phyloP scores from a whole-genome alignment of 1,140 invertebrate species.

The Zophobas morio region DNA sequence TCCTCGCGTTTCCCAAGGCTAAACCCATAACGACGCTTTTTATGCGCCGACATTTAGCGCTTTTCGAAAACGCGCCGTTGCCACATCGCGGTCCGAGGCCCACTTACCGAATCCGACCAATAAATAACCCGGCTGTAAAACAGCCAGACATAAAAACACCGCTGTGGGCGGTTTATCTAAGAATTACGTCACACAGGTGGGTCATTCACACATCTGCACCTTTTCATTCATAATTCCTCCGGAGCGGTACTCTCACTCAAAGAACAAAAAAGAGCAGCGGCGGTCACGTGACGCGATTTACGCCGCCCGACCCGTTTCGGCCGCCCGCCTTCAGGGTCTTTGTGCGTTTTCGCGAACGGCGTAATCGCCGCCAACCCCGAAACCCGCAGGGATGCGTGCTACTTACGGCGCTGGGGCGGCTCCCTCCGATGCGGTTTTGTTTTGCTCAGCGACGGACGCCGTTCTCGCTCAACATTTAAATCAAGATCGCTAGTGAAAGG shows the following conservation, averaged over 20 bases:
- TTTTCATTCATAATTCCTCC: conserved; percentile 31
- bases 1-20: conserved; percentile 12
- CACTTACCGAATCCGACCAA: conserved; percentile 18
- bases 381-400: background rate
- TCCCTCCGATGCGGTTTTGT: no score
- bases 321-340: background rate
- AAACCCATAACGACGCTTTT: background rate
- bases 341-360: conserved; percentile 4
- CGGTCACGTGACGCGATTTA: conserved; percentile 28
- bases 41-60: background rate
- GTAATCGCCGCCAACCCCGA: background rate
- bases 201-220: conserved; percentile 21
- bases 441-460: background rate
- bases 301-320: background rate
- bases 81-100: conserved; percentile 1
- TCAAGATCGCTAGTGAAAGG: conserved; percentile 55
- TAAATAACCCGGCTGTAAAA: conserved; percentile 20
- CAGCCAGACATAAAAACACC: conserved; percentile 18
- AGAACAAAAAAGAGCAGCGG: conserved; percentile 15
- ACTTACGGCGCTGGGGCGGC: conserved; percentile 3
- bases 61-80: conserved; percentile 1
- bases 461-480: conserved; percentile 41
- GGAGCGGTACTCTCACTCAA: conserved; percentile 27
- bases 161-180: conserved; percentile 35
- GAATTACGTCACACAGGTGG: conserved; percentile 35